phyloP scores from a whole-genome alignment of 2,113 vertebrate species.

The Cebus imitator region DNA sequence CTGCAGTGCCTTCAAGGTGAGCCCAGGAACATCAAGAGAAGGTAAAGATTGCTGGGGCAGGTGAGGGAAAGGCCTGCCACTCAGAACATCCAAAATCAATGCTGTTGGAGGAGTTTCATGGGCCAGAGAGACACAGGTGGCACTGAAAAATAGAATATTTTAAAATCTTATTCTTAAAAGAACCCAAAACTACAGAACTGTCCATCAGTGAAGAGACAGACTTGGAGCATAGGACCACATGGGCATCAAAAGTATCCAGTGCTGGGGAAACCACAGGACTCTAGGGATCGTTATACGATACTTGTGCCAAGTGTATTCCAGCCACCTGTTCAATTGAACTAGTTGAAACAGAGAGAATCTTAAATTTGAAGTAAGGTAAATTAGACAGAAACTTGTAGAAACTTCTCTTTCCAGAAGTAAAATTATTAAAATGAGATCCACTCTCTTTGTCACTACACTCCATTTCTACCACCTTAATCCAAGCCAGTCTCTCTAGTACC shows the following conservation, averaged over 20 bases:
- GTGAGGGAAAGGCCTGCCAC: conserved; percentile 74
- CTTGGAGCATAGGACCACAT: background rate
- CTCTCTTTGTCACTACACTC: background rate
- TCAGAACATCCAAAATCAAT: conserved; percentile 83
- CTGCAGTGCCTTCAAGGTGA: conserved; percentile 88
- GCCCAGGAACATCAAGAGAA: conserved; percentile 75
- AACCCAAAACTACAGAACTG: background rate
- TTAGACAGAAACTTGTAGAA: background rate
- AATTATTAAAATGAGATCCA: background rate
- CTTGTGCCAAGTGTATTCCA: background rate
- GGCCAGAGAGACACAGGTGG: conserved; percentile 85
- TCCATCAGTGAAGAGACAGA: background rate
- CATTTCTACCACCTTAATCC: background rate
- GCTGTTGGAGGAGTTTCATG: conserved; percentile 85
- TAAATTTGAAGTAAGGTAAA: background rate
- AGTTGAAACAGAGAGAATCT: background rate
- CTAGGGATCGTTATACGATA: background rate
- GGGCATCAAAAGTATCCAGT: background rate
- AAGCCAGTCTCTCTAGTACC: background rate
- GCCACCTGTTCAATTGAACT: background rate
- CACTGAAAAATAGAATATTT: conserved; percentile 80
- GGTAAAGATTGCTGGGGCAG: conserved; percentile 28
- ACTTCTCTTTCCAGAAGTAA: background rate
- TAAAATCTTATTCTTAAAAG: background rate
- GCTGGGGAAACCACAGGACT: too few species aligned